Percentiles rank a stretch among this genome's conserved stretches.
Conservation (phyloP, 1,140 invertebrate genomes). For the Drosophila parvula region DNA sequence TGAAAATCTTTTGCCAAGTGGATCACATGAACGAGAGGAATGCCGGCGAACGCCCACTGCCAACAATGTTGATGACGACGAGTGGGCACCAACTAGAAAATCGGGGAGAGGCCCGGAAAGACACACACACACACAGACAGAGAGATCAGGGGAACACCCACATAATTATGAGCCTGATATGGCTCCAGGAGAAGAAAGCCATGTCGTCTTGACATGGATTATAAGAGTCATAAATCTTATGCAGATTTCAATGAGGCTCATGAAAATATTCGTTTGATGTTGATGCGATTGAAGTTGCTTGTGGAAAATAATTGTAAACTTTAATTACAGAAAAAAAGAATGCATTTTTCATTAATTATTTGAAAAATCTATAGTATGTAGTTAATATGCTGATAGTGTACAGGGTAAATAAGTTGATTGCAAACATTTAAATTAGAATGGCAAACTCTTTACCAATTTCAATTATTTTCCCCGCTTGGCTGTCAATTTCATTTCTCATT, state of each 20-base stretch:
- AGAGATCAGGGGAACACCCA: conserved; percentile 46
- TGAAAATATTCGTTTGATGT: conserved; percentile 20
- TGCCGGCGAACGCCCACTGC: conserved; percentile 42
- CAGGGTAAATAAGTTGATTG: background rate
- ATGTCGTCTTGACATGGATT: conserved; percentile 3
- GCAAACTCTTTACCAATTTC: background rate
- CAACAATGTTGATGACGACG: conserved; percentile 28
- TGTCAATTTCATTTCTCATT: background rate
- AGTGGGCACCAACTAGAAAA: conserved; percentile 28
- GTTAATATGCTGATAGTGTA: too few relatives aligned
- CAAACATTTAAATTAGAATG: background rate
- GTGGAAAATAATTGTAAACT: too few relatives aligned
- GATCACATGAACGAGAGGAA: conserved; percentile 45
- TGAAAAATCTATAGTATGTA: too few relatives aligned
- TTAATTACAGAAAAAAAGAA: too few relatives aligned
- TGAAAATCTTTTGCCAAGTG: conserved; percentile 45
- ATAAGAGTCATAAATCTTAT: conserved; percentile 17
- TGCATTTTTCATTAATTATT: too few relatives aligned
- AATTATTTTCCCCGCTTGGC: background rate
- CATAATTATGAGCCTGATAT: conserved; percentile 39
- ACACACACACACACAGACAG: conserved; percentile 16
- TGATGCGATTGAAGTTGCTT: background rate
- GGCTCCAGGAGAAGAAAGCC: conserved; percentile 21
- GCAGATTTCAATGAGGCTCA: background rate
- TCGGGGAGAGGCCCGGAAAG: conserved; percentile 15